These are phyloP conservation scores for Neogobius melanostomus DNA, from an alignment of 2,113 vertebrate species.

Conservation along the genomic window DNA sequence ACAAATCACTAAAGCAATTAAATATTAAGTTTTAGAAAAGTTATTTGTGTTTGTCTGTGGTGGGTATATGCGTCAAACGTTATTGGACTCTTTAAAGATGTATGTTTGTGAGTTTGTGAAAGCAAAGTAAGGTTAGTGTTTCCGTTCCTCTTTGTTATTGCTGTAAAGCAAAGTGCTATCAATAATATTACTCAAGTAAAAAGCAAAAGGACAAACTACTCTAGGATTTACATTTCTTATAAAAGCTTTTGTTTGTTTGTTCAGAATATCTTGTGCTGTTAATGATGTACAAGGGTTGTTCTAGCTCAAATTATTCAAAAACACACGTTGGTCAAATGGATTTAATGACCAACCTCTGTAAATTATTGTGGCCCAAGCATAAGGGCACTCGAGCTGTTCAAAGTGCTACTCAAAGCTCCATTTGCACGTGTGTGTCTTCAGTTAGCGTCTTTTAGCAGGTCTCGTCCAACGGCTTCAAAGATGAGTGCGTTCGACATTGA, in stretches of 20 bases:
- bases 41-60: no score
- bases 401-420: constrained; percentile 36
- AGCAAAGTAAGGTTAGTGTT: no score
- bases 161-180: no score
- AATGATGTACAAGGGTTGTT: constrained; percentile 45
- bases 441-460: constrained; percentile 10
- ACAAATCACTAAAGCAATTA: no score
- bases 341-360: constrained; percentile 54
- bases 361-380: constrained; percentile 53
- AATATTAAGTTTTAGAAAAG: no score
- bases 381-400: constrained; percentile 51
- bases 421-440: constrained; percentile 23
- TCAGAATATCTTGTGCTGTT: constrained; percentile 7
- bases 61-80: no score
- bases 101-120: no score
- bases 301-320: constrained; percentile 49
- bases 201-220: no score
- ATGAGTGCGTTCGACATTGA: constrained; percentile 15
- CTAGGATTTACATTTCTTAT: background rate
- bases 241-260: background rate
- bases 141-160: no score
- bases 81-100: no score
- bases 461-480: background rate
- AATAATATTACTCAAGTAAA: no score
- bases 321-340: constrained; percentile 65